Conservation (phyloP, 2,888 invertebrate species). For the Norana najaformis region DNA sequence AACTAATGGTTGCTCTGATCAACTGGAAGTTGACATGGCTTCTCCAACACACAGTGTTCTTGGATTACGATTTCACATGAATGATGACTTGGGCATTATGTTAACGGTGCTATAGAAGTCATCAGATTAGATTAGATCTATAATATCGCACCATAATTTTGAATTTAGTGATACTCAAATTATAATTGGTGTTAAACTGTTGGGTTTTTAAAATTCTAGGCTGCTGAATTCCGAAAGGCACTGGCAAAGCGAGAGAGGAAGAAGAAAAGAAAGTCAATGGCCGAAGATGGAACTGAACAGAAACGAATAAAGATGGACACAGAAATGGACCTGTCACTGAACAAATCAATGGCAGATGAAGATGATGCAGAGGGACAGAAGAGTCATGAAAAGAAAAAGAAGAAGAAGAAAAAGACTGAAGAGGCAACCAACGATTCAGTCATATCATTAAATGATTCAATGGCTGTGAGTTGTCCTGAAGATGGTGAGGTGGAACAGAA, state of each 20-base stretch:
- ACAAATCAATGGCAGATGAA: slow-evolving; percentile 18
- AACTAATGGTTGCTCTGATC: too few relatives aligned
- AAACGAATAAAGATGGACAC: neutral
- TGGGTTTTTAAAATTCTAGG: slow-evolving; percentile 45
- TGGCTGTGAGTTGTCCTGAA: slow-evolving; percentile 2
- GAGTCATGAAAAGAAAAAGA: slow-evolving; percentile 41
- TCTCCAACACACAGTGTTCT: too few relatives aligned
- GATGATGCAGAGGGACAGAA: slow-evolving; percentile 34
- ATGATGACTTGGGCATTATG: too few relatives aligned
- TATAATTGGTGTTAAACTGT: neutral
- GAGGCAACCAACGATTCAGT: slow-evolving; percentile 29
- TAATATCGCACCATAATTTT: neutral
- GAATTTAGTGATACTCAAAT: neutral
- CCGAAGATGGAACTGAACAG: slow-evolving; percentile 31
- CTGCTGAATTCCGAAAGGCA: slow-evolving; percentile 47
- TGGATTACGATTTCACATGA: too few relatives aligned
- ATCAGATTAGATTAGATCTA: neutral
- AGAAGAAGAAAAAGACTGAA: slow-evolving; percentile 41
- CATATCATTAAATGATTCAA: neutral
- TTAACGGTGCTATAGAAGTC: too few relatives aligned
- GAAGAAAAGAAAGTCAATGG: slow-evolving; percentile 47
- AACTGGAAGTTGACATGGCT: too few relatives aligned
- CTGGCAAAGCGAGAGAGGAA: slow-evolving; percentile 54
- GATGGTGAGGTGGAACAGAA: slow-evolving; percentile 40
- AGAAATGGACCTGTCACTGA: neutral